Evolutionary conservation across 2,113 vertebrate genomes (phyloP), one percentile per base, ranked within the genome.

Genomic region (Bos javanicus): DNA sequence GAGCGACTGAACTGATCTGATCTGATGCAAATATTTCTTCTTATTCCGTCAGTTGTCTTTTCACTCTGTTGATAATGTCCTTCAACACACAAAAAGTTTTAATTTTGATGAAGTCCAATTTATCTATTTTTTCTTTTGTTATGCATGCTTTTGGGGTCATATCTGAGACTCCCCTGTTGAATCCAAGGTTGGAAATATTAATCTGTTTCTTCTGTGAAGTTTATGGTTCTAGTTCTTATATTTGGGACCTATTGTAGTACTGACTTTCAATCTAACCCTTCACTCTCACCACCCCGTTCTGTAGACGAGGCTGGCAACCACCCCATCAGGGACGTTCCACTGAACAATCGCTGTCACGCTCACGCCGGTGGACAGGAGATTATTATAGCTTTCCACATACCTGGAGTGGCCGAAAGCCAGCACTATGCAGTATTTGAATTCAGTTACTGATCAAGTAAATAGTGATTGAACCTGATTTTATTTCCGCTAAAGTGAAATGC

Each of bases 401-500:
- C 33, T 64, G 50, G 50, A 86, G n/a, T 28, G 33, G 28, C 23
- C 56, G 7, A 57, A 81, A 81, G 30, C 25, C 71, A 46, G 56
- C 7, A 28, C 25, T 80, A 28, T 2, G 56, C 5, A 48, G 46
- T 48, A 80, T 50, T 43, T 54, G 89, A 82, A 14, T 89, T 87
- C 64, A 91, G 48, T 48, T 78, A 90, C 39, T 94, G 43, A 10
- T 71, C 52, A 62, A 62, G 80, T 86, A 93, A 87, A 57, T 6
- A 54, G n/a, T 86, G 7, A 76, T 1, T 56, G 48, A 96, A 89
- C 15, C 10, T 67, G 39, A 85, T 86, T 96, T 94, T 93, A 88
- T 39, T 76, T 97, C 33, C 43, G 92, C 43, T 91, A 71, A 93
- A 96, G 85, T 91, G 36, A 93, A 96, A 94, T 54, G 21, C 52